A percentile compares a stretch with the other conserved stretches of the same genome.
Evolutionary conservation across 2,797 vertebrate species (phyloP).

Genomic region (Mus spretus): DNA sequence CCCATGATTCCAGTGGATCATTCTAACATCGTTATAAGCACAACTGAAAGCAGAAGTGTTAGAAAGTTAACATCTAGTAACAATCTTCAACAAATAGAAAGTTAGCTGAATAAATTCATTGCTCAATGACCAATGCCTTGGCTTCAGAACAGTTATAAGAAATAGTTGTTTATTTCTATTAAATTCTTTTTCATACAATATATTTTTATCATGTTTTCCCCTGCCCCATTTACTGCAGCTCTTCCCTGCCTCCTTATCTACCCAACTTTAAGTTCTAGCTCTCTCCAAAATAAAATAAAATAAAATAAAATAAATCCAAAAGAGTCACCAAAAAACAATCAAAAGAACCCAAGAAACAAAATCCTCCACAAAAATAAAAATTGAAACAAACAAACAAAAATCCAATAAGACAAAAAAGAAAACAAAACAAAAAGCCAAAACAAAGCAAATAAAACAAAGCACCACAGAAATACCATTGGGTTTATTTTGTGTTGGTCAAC

Average conservation of each 20-base stretch:
- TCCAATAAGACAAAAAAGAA: not conserved
- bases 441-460: not conserved
- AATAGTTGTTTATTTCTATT: not conserved
- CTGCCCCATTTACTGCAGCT: not conserved
- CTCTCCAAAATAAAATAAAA: not conserved
- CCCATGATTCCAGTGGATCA: too few species aligned
- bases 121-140: not conserved
- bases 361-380: not conserved
- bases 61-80: conserved; percentile 20
- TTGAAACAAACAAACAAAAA: not conserved
- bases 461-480: not conserved
- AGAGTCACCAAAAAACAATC: not conserved
- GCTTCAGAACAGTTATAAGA: conserved; percentile 42
- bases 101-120: not conserved
- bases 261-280: not conserved
- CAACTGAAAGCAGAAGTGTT: not conserved
- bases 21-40: conserved; percentile 29
- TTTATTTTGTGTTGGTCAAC: not conserved
- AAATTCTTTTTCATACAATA: not conserved
- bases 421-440: not conserved
- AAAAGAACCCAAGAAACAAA: not conserved
- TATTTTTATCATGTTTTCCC: not conserved
- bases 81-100: conserved; percentile 10
- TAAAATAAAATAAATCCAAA: not conserved
- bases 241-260: not conserved